Percentiles rank a stretch among this genome's conserved stretches.
These are phyloP conservation scores for Scartelaos histophorus DNA, from an alignment of 2,113 vertebrate species.

Conservation along the genomic window DNA sequence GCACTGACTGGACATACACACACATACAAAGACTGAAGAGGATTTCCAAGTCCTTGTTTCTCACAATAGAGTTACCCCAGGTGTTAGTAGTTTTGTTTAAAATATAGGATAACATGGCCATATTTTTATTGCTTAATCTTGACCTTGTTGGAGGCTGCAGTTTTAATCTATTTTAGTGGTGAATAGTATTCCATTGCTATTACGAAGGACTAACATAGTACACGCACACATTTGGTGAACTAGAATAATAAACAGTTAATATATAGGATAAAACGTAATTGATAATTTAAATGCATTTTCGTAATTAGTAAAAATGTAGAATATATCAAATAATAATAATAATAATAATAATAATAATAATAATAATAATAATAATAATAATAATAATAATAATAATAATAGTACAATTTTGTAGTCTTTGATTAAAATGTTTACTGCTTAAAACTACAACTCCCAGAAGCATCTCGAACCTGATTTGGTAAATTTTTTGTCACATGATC, in stretches of 20 bases:
- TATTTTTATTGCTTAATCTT: background rate
- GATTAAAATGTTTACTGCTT: background rate
- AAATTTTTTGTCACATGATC: slow-evolving; percentile 15
- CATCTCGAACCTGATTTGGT: slow-evolving; percentile 36
- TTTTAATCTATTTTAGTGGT: background rate
- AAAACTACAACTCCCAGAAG: slow-evolving; percentile 49
- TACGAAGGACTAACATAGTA: too few relatives aligned
- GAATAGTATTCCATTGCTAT: too few relatives aligned
- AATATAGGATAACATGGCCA: slow-evolving; percentile 8
- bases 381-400: too few relatives aligned
- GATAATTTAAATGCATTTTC: too few relatives aligned
- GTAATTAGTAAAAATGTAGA: too few relatives aligned
- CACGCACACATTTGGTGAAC: too few relatives aligned
- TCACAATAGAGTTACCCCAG: slow-evolving; percentile 26
- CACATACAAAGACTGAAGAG: slow-evolving; percentile 53
- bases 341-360: background rate
- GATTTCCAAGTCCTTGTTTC: slow-evolving; percentile 34
- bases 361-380: background rate
- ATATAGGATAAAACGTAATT: too few relatives aligned
- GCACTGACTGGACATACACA: slow-evolving; percentile 47
- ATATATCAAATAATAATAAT: background rate
- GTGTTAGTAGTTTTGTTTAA: background rate
- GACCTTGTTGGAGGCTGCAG: background rate
- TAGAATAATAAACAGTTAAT: too few relatives aligned
- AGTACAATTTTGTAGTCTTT: background rate